These are phyloP conservation scores for Eupithecia exiguata DNA, from an alignment of 2,888 invertebrate genomes.

Conservation along the genomic window DNA sequence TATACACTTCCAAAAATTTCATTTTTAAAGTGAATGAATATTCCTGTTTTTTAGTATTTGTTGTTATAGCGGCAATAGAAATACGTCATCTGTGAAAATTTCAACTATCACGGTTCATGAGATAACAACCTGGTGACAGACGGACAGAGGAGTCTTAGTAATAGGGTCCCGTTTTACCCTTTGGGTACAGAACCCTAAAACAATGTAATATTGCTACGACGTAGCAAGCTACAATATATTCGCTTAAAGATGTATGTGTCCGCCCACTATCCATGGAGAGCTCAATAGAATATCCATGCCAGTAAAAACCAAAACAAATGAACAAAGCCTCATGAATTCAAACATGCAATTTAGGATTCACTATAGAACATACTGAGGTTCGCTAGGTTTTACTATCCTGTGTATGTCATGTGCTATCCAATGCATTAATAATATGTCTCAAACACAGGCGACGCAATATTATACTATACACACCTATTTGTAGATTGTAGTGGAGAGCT, in stretches of 20 bases:
- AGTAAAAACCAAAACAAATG: conserved; percentile 2
- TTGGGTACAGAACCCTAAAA: too few species aligned
- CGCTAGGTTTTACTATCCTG: not conserved
- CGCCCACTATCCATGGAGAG: not conserved
- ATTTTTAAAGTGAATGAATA: too few species aligned
- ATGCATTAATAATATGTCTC: conserved; percentile 4
- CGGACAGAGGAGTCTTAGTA: too few species aligned
- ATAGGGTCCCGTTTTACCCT: too few species aligned
- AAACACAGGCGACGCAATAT: not conserved
- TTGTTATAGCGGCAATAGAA: too few species aligned
- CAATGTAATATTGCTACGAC: too few species aligned
- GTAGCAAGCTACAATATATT: not conserved
- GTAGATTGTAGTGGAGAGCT: not conserved
- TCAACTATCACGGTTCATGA: too few species aligned
- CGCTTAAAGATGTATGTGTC: not conserved
- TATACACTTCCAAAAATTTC: too few species aligned
- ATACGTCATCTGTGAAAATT: too few species aligned
- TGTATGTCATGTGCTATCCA: not conserved
- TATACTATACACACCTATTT: not conserved
- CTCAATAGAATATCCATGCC: not conserved
- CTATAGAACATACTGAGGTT: not conserved
- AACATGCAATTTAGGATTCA: conserved; percentile 2
- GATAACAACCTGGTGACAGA: too few species aligned
- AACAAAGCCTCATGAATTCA: conserved; percentile 4
- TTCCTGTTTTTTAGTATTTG: too few species aligned